These are phyloP conservation scores for Eilema depressum DNA, from an alignment of 2,888 invertebrate species.

Conservation along the genomic window DNA sequence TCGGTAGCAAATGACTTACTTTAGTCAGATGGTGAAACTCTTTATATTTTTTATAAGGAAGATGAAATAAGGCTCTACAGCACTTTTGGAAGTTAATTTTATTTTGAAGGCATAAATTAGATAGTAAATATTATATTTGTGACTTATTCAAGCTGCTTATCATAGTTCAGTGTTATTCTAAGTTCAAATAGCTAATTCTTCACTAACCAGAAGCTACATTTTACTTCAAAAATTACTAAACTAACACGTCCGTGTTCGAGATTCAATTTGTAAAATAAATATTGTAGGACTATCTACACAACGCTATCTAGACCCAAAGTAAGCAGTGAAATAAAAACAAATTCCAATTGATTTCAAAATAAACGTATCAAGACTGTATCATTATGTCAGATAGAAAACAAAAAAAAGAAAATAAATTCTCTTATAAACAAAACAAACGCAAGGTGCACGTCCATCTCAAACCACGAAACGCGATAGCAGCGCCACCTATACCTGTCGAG, in stretches of 20 bases:
- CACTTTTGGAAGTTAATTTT: no score
- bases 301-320: no score
- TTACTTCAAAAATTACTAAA: not conserved
- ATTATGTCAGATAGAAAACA: not conserved
- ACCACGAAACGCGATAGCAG: constrained; percentile 41
- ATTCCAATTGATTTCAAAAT: not conserved
- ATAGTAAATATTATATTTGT: no score
- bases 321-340: no score
- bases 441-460: constrained; percentile 26
- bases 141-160: not conserved
- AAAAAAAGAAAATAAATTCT: not conserved
- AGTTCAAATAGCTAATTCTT: not conserved
- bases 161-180: not conserved
- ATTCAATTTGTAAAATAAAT: not conserved
- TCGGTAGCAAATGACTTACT: not conserved
- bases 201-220: not conserved
- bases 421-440: constrained; percentile 23
- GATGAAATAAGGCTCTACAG: no score
- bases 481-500: constrained; percentile 44
- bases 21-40: not conserved
- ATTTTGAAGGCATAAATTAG: no score
- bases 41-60: no score
- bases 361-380: not conserved
- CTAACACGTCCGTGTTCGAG: not conserved
- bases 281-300: no score